Conservation (phyloP, 2,113 vertebrate species). For the Hippolais icterina region DNA sequence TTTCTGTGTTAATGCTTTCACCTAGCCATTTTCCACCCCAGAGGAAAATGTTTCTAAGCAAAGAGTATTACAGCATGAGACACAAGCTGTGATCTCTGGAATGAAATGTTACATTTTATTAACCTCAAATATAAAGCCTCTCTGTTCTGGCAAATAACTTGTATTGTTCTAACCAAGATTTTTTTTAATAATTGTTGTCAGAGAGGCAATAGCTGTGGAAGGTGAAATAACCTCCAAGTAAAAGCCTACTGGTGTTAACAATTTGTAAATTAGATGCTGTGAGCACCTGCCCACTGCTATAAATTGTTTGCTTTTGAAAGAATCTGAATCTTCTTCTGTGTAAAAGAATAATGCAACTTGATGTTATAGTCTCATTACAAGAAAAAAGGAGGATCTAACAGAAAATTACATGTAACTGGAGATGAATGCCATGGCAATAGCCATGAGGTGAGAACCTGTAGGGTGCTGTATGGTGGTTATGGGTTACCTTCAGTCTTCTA, state of each 20-base stretch:
- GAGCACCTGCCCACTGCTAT: background rate
- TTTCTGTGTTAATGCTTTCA: background rate
- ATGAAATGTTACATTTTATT: slow-evolving; percentile 43
- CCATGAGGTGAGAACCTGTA: background rate
- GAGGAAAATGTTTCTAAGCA: slow-evolving; percentile 35
- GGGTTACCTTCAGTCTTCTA: background rate
- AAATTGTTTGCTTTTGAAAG: background rate
- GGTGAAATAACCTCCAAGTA: background rate
- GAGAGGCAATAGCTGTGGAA: background rate
- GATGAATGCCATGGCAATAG: background rate
- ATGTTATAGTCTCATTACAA: background rate
- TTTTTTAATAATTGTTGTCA: slow-evolving; percentile 25
- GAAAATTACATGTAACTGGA: background rate
- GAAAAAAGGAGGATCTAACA: background rate
- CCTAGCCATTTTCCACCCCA: slow-evolving; percentile 3
- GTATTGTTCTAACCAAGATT: background rate
- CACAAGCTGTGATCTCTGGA: slow-evolving; percentile 36
- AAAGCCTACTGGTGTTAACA: background rate
- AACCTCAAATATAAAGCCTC: slow-evolving; percentile 45
- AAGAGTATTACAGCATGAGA: slow-evolving; percentile 30
- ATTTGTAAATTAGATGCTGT: slow-evolving; percentile 14
- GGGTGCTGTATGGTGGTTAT: background rate
- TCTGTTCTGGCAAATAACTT: background rate
- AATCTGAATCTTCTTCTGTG: background rate
- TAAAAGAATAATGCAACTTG: background rate